A percentile compares a stretch with the other conserved stretches of the same genome.
Evolutionary conservation across 2,797 vertebrate species (phyloP).

Genomic region (Falco concolor): DNA sequence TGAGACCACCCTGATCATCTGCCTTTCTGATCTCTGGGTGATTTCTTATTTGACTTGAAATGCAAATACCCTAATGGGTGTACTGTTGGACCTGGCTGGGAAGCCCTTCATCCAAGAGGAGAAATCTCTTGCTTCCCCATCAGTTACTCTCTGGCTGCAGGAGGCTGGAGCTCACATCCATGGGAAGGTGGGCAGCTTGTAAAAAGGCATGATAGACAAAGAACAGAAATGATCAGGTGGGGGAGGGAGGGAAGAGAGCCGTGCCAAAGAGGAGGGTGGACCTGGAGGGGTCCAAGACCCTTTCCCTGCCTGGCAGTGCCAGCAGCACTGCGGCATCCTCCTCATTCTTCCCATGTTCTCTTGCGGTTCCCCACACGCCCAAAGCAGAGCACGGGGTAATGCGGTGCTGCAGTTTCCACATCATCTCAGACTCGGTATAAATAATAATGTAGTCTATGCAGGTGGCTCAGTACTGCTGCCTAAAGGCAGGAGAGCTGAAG

Average conservation of each 20-base stretch:
- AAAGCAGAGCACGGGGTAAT: rapidly evolving
- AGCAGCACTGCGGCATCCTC: not conserved
- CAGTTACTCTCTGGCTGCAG: conserved; percentile 53
- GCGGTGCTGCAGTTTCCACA: rapidly evolving
- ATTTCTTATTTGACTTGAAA: not conserved
- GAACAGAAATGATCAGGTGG: not conserved
- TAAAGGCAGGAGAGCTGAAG: not conserved
- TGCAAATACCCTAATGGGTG: conserved; percentile 54
- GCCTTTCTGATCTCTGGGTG: not conserved
- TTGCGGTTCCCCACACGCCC: rapidly evolving
- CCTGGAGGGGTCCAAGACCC: not conserved
- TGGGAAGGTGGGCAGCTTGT: not conserved
- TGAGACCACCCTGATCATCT: not conserved
- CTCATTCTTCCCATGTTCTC: rapidly evolving
- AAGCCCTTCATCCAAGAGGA: conserved; percentile 41
- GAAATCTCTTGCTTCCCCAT: conserved; percentile 47
- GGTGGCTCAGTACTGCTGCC: not conserved
- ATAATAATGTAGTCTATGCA: rapidly evolving
- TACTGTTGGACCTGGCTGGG: conserved; percentile 39
- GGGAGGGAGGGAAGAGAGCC: not conserved
- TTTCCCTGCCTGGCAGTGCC: not conserved
- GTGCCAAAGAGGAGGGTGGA: not conserved
- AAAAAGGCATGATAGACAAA: not conserved
- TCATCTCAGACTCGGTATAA: rapidly evolving
- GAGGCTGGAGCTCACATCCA: not conserved